Percentiles rank a stretch among this genome's conserved stretches.
Evolutionary conservation across 2,888 invertebrate genomes (phyloP).

Genomic region (Endomychus coccineus): DNA sequence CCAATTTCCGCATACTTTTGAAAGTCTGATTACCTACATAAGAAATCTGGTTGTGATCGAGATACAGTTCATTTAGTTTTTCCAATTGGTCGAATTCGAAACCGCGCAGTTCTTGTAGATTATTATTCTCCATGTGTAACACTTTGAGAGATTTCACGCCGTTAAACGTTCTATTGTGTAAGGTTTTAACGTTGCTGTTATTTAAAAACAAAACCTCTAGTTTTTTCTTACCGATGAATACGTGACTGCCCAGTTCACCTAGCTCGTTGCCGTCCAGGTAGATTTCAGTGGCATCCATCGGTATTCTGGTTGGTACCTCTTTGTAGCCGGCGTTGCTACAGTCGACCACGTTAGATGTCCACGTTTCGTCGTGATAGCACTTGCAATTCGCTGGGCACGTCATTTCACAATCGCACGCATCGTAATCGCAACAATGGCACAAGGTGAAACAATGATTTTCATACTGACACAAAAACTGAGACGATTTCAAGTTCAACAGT

Average conservation of each 20-base stretch:
- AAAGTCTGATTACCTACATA: conserved; percentile 71
- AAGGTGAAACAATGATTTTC: conserved; percentile 76
- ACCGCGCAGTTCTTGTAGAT: conserved; percentile 62
- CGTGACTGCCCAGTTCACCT: conserved; percentile 71
- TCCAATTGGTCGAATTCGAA: conserved; percentile 72
- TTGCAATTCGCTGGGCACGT: conserved; percentile 80
- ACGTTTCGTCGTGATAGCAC: conserved; percentile 81
- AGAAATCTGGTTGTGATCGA: conserved; percentile 68
- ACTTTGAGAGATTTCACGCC: conserved; percentile 66
- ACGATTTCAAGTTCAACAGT: conserved; percentile 60
- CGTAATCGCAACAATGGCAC: conserved; percentile 86
- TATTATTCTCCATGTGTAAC: conserved; percentile 71
- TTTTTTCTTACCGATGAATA: conserved; percentile 80
- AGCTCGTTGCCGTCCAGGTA: conserved; percentile 78
- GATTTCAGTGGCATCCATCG: conserved; percentile 85
- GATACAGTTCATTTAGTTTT: conserved; percentile 65
- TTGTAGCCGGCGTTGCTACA: conserved; percentile 69
- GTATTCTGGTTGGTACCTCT: conserved; percentile 69
- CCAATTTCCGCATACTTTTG: conserved; percentile 61
- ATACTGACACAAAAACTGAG: conserved; percentile 76
- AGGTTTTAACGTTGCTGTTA: conserved; percentile 65
- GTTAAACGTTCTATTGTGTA: conserved; percentile 77
- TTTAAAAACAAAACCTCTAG: conserved; percentile 71
- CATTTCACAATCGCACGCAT: conserved; percentile 88
- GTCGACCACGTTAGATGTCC: conserved; percentile 79